phyloP scores from a whole-genome alignment of 2,888 invertebrate genomes.

The Agrenia bidenticulata region DNA sequence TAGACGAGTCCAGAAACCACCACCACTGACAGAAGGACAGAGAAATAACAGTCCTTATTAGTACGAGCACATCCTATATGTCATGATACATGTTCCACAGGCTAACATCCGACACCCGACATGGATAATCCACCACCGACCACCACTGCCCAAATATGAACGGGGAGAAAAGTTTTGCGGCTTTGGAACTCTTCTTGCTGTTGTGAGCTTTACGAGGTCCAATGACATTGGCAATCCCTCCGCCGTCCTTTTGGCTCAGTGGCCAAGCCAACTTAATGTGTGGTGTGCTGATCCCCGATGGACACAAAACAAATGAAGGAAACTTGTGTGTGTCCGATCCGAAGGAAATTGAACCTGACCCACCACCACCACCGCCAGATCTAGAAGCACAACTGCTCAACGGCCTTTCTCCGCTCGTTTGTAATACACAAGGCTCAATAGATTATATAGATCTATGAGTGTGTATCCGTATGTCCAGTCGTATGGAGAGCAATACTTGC shows the following conservation, averaged over 20 bases:
- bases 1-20: neutral
- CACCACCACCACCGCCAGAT: too few species aligned
- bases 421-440: too few species aligned
- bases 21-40: neutral
- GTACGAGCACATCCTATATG: neutral
- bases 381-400: too few species aligned
- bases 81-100: neutral
- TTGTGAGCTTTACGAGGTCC: neutral
- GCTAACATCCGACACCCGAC: neutral
- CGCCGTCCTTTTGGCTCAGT: neutral
- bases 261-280: neutral
- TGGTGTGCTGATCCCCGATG: neutral
- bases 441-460: too few species aligned
- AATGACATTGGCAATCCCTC: neutral
- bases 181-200: neutral
- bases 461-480: too few species aligned
- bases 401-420: too few species aligned
- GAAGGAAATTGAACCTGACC: neutral
- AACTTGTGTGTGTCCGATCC: neutral
- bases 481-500: too few species aligned
- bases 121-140: too few species aligned
- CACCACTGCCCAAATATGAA: neutral
- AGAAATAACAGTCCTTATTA: neutral
- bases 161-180: too few species aligned
- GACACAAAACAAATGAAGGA: constrained; percentile 7